Evolutionary conservation across 2,797 vertebrate genomes (phyloP), one percentile per base, ranked within the genome.

Genomic region (Rhinogobio ventralis): DNA sequence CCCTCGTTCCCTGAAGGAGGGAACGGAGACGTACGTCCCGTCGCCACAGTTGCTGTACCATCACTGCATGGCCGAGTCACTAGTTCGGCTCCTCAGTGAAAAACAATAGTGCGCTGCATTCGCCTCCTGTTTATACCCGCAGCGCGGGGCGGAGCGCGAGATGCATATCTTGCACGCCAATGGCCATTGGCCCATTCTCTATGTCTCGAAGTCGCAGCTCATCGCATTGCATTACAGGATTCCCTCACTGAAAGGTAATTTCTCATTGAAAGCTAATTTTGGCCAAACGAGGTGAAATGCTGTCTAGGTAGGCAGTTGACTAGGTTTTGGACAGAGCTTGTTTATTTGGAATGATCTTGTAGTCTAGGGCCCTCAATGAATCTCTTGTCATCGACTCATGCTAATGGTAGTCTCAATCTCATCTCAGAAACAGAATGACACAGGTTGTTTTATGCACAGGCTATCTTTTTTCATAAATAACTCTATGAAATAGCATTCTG

Each of bases 401-500:
- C 60, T 39, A 74, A 80, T 64, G 23, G 15, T 46, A 20, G 45
- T 79, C 68, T 73, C 68, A 53, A 23, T 76, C 72, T 74, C 55
- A 79, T 85, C 68, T 79, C 53, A 49, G 67, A 73, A 57, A 28
- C 66, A 3, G 51, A 69, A 53, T 8, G 7, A 71, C 25, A 9
- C 67, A 62, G 66, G 75, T 51, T 73, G 23, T 51, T 79, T 73
- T 72, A 53, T 79, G 36, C 67, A 72, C 7, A 23, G 66, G 30
- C 30, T n/a, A 77, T 77, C 51, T 69, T 82, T 67, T 71, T 75
- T 71, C 39, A 84, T 57, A 84, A 82, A 82, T 82, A 72, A 82
- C 80, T 68, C 33, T 53, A 67, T 42, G 36, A 80, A 80, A 71
- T 78, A 57, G 64, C 51, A 68, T 77, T 55, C 75, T 51, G 68